These are phyloP conservation scores for Macaria liturata DNA, from an alignment of 2,888 invertebrate species.

Conservation along the genomic window DNA sequence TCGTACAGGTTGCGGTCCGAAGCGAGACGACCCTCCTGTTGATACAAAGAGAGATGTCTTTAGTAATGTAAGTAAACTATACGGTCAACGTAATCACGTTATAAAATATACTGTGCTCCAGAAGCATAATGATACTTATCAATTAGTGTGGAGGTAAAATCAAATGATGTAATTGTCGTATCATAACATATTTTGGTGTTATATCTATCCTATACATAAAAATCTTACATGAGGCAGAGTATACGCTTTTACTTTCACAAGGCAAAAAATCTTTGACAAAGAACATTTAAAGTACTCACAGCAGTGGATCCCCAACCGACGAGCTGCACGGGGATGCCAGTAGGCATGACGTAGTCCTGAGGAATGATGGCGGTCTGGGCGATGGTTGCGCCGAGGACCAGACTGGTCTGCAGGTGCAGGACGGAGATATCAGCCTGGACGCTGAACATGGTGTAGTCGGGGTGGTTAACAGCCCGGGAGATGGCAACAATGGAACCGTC, in stretches of 20 bases:
- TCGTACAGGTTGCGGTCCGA: conserved; percentile 15
- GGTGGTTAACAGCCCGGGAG: conserved; percentile 7
- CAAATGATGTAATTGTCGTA: too few relatives aligned
- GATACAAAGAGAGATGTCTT: not conserved
- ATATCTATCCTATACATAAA: too few relatives aligned
- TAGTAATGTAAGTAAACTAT: too few relatives aligned
- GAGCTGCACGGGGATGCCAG: conserved; percentile 43
- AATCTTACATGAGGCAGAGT: too few relatives aligned
- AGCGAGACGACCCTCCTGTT: conserved; percentile 20
- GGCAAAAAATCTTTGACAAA: too few relatives aligned
- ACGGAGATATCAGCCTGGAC: conserved; percentile 18
- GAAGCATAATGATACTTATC: too few relatives aligned
- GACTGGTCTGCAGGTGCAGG: not conserved
- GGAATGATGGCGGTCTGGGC: conserved; percentile 40
- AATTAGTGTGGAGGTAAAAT: too few relatives aligned
- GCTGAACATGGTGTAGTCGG: not conserved
- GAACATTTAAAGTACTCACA: conserved; percentile 37
- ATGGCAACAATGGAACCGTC: not conserved
- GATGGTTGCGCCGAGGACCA: conserved; percentile 41
- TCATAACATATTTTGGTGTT: too few relatives aligned
- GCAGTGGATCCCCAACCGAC: conserved; percentile 57
- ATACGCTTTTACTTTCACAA: too few relatives aligned
- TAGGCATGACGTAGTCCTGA: conserved; percentile 35
- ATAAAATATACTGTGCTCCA: too few relatives aligned
- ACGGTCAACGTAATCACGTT: too few relatives aligned